These are phyloP conservation scores for Sminthurinus aureus DNA, from an alignment of 2,888 invertebrate species.

Conservation along the genomic window DNA sequence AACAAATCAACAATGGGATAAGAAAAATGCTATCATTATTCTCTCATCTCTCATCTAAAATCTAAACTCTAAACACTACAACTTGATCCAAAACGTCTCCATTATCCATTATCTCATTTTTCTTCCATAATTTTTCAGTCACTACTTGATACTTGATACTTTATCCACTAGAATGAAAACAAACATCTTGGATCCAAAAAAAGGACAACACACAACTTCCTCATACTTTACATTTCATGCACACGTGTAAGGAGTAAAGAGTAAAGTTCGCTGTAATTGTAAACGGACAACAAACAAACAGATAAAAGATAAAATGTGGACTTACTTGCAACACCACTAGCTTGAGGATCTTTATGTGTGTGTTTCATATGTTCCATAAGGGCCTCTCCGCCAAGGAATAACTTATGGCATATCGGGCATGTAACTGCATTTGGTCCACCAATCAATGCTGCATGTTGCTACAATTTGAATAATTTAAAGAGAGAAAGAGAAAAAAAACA, in stretches of 20 bases:
- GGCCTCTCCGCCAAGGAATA: constrained; percentile 90
- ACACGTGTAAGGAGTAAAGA: neutral
- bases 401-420: constrained; percentile 93
- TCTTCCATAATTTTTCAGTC: neutral
- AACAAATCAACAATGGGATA: constrained; percentile 18
- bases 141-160: too few species aligned
- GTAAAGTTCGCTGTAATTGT: too few species aligned
- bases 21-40: constrained; percentile 10
- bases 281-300: neutral
- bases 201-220: neutral
- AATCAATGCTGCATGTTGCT: constrained; percentile 93
- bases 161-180: too few species aligned
- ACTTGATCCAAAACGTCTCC: neutral
- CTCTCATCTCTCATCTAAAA: constrained; percentile 2
- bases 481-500: neutral
- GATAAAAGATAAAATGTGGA: constrained; percentile 60
- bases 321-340: constrained; percentile 89
- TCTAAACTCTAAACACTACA: neutral
- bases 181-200: neutral
- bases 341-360: constrained; percentile 91
- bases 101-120: neutral
- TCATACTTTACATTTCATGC: too few species aligned
- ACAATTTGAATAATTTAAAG: constrained; percentile 62
- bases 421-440: constrained; percentile 91
- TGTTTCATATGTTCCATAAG: constrained; percentile 97